A percentile compares a stretch with the other conserved stretches of the same genome.
Conservation (phyloP, 2,888 invertebrate genomes). For the Dioctria rufipes region DNA sequence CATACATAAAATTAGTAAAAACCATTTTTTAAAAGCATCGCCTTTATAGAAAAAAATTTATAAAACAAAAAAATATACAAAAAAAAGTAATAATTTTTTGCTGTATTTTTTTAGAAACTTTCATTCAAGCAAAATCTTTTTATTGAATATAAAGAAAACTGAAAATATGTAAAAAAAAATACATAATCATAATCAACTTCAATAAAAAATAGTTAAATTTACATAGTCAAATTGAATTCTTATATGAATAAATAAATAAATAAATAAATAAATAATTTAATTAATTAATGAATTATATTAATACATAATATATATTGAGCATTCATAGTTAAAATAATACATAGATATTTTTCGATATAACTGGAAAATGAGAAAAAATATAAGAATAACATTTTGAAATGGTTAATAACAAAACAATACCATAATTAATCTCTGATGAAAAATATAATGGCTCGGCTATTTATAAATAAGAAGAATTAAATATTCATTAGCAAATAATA, state of each 20-base stretch:
- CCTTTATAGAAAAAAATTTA: constrained; percentile 57
- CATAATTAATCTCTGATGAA: constrained; percentile 19
- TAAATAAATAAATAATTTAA: no score
- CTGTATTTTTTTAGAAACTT: constrained; percentile 55
- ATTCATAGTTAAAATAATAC: constrained; percentile 47
- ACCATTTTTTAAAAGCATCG: constrained; percentile 58
- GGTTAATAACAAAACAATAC: constrained; percentile 31
- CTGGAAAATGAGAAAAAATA: constrained; percentile 18
- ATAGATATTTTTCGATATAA: constrained; percentile 52
- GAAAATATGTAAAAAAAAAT: constrained; percentile 34
- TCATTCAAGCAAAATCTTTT: constrained; percentile 49
- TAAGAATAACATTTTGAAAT: constrained; percentile 26
- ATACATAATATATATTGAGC: constrained; percentile 42
- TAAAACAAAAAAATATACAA: constrained; percentile 34
- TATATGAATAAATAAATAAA: constrained; percentile 44
- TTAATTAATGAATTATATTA: neutral
- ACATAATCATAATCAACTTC: constrained; percentile 45
- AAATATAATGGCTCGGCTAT: constrained; percentile 37
- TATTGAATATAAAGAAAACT: constrained; percentile 26
- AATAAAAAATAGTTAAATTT: constrained; percentile 57
- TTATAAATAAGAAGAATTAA: constrained; percentile 24
- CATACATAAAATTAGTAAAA: constrained; percentile 54
- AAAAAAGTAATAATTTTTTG: constrained; percentile 51
- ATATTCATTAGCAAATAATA: constrained; percentile 30
- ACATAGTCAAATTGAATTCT: constrained; percentile 58